These are phyloP conservation scores for Pseudomyrmex pallidus DNA, from an alignment of 1,140 invertebrate genomes.

Conservation along the genomic window DNA sequence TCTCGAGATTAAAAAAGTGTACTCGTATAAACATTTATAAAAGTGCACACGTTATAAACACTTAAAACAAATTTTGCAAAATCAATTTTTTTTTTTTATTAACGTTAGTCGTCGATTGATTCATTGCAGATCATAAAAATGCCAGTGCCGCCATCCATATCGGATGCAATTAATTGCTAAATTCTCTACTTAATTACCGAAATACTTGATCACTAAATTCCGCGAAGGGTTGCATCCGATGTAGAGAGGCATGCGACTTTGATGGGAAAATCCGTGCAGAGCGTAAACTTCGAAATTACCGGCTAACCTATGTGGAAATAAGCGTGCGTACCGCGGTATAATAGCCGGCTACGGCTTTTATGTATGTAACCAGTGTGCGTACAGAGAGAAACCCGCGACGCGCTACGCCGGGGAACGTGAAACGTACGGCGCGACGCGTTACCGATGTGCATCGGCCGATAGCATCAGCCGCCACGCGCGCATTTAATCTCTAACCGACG, in stretches of 20 bases:
- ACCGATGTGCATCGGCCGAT: constrained; percentile 59
- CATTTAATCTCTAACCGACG: constrained; percentile 60
- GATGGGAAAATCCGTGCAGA: constrained; percentile 15
- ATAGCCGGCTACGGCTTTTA: constrained; percentile 24
- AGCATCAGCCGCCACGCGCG: constrained; percentile 61
- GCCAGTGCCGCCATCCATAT: neutral
- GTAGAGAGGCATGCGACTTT: neutral
- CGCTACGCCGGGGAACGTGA: constrained; percentile 34
- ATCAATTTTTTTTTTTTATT: neutral
- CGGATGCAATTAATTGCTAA: neutral
- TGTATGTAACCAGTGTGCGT: constrained; percentile 60
- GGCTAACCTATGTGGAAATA: constrained; percentile 58
- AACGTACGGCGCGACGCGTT: constrained; percentile 51
- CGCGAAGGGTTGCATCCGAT: neutral
- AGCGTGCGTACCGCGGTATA: constrained; percentile 45
- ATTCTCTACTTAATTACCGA: constrained; percentile 1
- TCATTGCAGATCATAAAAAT: neutral
- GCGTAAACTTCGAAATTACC: constrained; percentile 44
- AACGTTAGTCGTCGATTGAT: neutral
- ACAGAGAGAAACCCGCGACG: constrained; percentile 5
- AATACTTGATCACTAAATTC: neutral
- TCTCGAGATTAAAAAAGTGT: neutral
- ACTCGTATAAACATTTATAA: neutral
- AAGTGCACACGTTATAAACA: too few relatives aligned
- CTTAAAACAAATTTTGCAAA: neutral